Evolutionary conservation across 2,888 invertebrate genomes (phyloP), one percentile per base, ranked within the genome.

Genomic region (Cynaeus angustus): DNA sequence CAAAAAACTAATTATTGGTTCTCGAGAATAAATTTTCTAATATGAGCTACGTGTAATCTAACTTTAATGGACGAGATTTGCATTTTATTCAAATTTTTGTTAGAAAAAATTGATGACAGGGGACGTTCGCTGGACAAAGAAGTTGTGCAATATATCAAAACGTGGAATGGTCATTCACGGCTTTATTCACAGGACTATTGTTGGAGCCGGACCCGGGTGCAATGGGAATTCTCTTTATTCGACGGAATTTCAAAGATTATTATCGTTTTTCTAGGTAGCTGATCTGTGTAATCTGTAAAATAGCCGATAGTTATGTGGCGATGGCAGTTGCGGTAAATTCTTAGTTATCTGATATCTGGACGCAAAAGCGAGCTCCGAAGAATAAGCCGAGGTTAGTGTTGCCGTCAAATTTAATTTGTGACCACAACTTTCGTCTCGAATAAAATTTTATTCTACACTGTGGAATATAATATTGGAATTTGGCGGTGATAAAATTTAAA

Each of bases 11-110:
- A 61, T 61, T 61, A 61, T 61, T 61, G 43, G 48, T 46, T 61
- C 14, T 13, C 33, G 7, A 4, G 59, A 59, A 59, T 59, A 48
- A 9, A 61, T 48, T 61, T 59, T 50, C 61, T 61, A 61, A 59
- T 46, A 43, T 55, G 53, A 38, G 53, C 37, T 37, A 55, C 28
- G n/a, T 46, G 8, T 59, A 59, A 61, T 61, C 61, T 61, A 61
- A 38, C 38, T 61, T 61, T 61, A 61, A 61, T 61, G 21, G 37
- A 7, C 3, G 8, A 7, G 12, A 59, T 59, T 50, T 61, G 50
- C 48, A 50, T 30, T 9, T 14, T 53, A 53, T 53, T 33, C 53
- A 33, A 53, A 53, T 53, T 50, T 50, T 16, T 4, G 1, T 10
- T 10, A n/a, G 10, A 50, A 50, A 50, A 50, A 26, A 3, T 28